phyloP scores from a whole-genome alignment of 2,888 invertebrate species.

The Oegoconia quadripuncta region DNA sequence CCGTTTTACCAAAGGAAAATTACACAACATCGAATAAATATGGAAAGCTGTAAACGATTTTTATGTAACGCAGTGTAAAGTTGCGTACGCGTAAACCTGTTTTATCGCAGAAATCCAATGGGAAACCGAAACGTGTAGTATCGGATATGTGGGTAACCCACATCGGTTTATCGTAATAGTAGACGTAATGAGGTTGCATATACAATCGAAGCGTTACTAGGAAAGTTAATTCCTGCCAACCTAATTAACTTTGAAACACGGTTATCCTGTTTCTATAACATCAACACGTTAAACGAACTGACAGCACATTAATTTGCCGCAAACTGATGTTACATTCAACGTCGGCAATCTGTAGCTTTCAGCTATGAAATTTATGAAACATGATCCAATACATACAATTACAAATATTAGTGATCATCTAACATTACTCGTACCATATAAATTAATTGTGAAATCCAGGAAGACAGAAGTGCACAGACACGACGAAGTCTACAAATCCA shows the following conservation, averaged over 20 bases:
- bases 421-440: neutral
- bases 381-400: neutral
- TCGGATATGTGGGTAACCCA: slow-evolving; percentile 21
- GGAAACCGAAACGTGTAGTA: slow-evolving; percentile 7
- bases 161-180: slow-evolving; percentile 11
- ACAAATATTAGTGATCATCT: neutral
- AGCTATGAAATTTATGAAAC: slow-evolving; percentile 1
- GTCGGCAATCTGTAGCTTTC: slow-evolving; percentile 11
- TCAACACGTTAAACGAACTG: slow-evolving; percentile 1
- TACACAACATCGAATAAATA: slow-evolving; percentile 10
- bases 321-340: slow-evolving; percentile 9
- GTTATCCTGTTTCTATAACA: slow-evolving; percentile 45
- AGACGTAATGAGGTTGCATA: slow-evolving; percentile 41
- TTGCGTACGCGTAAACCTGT: slow-evolving; percentile 9
- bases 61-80: slow-evolving; percentile 14
- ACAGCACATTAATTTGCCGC: slow-evolving; percentile 19
- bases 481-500: neutral
- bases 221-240: slow-evolving; percentile 39
- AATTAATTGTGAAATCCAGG: neutral
- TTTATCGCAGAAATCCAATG: slow-evolving; percentile 9
- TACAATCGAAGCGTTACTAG: slow-evolving; percentile 47
- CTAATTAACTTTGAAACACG: slow-evolving; percentile 55
- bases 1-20: slow-evolving; percentile 1
- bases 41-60: slow-evolving; percentile 12
- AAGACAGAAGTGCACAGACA: neutral